Evolutionary conservation across 2,113 vertebrate genomes (phyloP), one percentile per base, ranked within the genome.

Genomic region (Thalassoma bifasciatum): DNA sequence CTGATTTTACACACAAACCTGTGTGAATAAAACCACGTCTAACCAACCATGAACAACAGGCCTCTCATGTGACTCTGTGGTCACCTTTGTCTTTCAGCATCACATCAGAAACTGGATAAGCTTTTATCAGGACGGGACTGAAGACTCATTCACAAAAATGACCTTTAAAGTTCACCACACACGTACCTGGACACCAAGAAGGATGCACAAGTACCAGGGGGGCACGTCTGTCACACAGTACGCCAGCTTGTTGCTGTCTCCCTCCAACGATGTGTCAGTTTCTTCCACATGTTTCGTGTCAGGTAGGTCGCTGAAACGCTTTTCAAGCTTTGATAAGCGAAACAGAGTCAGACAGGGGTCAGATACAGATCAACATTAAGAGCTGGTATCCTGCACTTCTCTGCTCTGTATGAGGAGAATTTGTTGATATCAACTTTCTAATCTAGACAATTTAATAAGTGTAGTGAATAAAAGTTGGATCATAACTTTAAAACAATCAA

Each of bases 171-270:
- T 24, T 2, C 1, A 17, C 34, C 38, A n/a, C 40, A 62, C 60
- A 73, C 77, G 11, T 72, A 92, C 96, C 96, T 98, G 98, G 87
- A 96, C 94, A 46, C 97, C 98, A 60, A 99, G 77, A 68, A 99
- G 86, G 88, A 98, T 93, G 88, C 97, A 98, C 54, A 99, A 92
- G 82, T 98, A 94, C 97, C 96, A 99, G 0, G 97, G 96, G 3
- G 97, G 97, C 2, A 92, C 82, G 0, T 98, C 96, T 0, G 95
- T 95, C 52, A 99, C 75, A 1, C 89, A 76, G 13, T 97, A 98
- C 5, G 89, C 94, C 30, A 97, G 86, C 24, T 91, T 94, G 74
- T 83, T 88, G 22, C 5, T 38, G 12, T 83, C 84, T 13, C 44
- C 74, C 10, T 62, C 73, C 0, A 26, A 13, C 3, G 88, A 87